Evolutionary conservation across 2,888 invertebrate species (phyloP), one percentile per base, ranked within the genome.

Genomic region (Zygogramma bicolorata): DNA sequence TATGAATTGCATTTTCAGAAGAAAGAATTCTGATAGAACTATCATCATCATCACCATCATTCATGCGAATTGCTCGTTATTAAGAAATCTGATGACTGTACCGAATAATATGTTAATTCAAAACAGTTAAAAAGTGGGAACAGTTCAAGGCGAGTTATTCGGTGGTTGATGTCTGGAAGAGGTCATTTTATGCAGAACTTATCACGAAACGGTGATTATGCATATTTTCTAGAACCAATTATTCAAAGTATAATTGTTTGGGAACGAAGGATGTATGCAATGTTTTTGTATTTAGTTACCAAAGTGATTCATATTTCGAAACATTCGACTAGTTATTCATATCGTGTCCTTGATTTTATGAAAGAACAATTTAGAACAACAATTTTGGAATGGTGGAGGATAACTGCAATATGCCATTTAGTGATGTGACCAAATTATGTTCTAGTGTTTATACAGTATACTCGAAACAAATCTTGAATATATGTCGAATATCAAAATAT

Each of bases 171-270:
- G 18, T 60, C 60, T 46, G 0, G 20, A 46, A 10, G n/a, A 20
- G 67, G 42, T 38, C 34, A 31, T 40, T 22, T 38, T 67, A 67
- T 67, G 60, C 67, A 62, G 61, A 62, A 62, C 20, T 3, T 34
- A 57, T 42, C 75, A 78, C 77, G 75, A 78, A 77, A 72, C 53
- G 66, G 62, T 71, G 69, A 70, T 76, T 75, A 76, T 78, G 77
- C 65, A 78, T 20, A 68, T 61, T 68, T 60, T 46, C 49, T 40
- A 22, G n/a, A 10, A 68, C 62, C 31, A 70, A 77, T 76, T 73
- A 46, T 59, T 62, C 57, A 74, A 62, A 27, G 20, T 62, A 20
- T 46, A 46, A 5, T 46, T 46, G 15, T 46, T 46, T 2, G 8
- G 20, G 20, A 20, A 61, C 13, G n/a, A 25, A 42, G 15, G 42